Base-by-base conservation (phyloP, 2,888 invertebrate genomes). In the Netelia inedita region DNA sequence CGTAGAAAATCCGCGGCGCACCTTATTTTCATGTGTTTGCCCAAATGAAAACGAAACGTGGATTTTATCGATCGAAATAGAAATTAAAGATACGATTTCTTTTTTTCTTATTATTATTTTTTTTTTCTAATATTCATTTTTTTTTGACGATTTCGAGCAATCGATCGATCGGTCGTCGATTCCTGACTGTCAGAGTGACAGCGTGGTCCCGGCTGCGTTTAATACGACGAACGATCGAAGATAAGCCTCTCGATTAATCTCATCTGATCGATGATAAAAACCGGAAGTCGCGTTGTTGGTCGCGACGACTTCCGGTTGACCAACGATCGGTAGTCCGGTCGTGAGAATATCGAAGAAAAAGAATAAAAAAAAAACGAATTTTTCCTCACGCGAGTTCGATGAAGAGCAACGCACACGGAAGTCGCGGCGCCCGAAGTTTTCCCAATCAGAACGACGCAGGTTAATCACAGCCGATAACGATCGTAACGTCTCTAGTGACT, bases 121-220 rank as follows among this genome's bases (percentile, higher is more conserved):
- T 46, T 46, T 46, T 46, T 14, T 46, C 2, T 46, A 46, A 46
- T 14, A 46, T 10, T 14, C 14, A 46, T 46, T 14, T 43, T 16
- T 21, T 14, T 10, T 9, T 10, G 55, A 28, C 55, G 50, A 23
- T 16, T 16, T 19, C 46, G 11, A n/a, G 46, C 28, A 5, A 28
- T 14, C 19, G 9, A 9, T n/a, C 79, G 72, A 65, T 65, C 43
- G 3, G 2, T 19, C 10, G 53, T 65, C 72, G 79, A 74, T 35
- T 23, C 80, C 83, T 86, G 85, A 79, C 79, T 83, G 85, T 87
- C 86, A 87, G 61, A 80, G 57, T 86, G 86, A 85, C 85, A 86
- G 83, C 68, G 28, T 28, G 28, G 28, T 5, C 68, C 68, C 46
- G 41, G 23, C 55, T 68, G 16, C 41, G 21, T 16, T 35, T 55